Percentiles rank a stretch among this genome's conserved stretches.
Conservation (phyloP, 2,113 vertebrate genomes). For the Mesembrinibis cayennensis region DNA sequence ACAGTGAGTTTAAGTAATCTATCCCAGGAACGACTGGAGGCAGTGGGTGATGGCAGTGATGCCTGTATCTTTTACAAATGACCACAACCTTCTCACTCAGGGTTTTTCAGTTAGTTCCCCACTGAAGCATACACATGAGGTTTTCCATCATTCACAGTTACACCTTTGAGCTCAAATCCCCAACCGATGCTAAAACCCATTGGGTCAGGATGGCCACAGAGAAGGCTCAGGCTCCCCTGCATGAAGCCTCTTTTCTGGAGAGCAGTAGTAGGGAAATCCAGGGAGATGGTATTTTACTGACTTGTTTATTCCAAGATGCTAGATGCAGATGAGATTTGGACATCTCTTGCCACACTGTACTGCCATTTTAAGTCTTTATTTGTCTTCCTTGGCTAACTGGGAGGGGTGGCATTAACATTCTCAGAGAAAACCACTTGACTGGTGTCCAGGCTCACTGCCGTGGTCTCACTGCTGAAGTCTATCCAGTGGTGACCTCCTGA, state of each 20-base stretch:
- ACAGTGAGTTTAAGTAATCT: neutral
- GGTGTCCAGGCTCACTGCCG: neutral
- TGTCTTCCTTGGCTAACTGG: neutral
- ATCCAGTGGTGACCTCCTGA: neutral
- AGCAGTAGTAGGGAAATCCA: neutral
- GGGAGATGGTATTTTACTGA: neutral
- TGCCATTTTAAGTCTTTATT: neutral
- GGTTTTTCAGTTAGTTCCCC: neutral
- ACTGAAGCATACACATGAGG: neutral
- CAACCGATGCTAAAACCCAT: neutral
- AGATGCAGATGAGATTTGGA: neutral
- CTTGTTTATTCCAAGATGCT: neutral
- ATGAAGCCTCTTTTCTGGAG: neutral
- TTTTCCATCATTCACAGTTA: neutral
- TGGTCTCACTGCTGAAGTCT: neutral
- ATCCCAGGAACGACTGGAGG: neutral
- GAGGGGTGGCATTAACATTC: neutral
- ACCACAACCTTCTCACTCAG: neutral
- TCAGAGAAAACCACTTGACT: neutral
- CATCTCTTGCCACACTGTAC: neutral
- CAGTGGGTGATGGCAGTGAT: neutral
- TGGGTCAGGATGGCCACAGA: neutral
- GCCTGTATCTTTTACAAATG: neutral
- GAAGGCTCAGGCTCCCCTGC: neutral
- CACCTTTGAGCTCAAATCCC: neutral